These are phyloP conservation scores for Monodelphis domestica DNA, from an alignment of 2,797 vertebrate species.

Conservation along the genomic window DNA sequence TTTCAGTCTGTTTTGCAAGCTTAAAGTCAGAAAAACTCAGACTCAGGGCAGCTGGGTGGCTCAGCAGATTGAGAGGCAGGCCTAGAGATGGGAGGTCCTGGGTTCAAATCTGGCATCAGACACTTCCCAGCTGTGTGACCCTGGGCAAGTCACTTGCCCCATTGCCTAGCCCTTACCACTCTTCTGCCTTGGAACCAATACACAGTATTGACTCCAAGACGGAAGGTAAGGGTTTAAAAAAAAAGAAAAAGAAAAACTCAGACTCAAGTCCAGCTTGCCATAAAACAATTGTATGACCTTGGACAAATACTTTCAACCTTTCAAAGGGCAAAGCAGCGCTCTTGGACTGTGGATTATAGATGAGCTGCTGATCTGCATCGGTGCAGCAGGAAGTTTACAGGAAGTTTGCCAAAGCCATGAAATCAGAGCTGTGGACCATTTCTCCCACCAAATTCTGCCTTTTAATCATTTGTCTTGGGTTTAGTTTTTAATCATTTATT, in stretches of 20 bases:
- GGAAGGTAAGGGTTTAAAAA: too few species aligned
- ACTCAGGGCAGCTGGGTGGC: too few species aligned
- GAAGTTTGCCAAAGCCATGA: neutral
- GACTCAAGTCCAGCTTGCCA: neutral
- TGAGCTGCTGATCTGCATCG: neutral
- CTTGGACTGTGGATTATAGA: neutral
- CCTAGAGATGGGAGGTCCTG: too few species aligned
- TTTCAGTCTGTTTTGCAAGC: neutral
- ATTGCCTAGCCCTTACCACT: too few species aligned
- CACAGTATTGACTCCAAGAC: too few species aligned
- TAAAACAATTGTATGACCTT: neutral
- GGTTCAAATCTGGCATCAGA: too few species aligned
- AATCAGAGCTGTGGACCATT: neutral
- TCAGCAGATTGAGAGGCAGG: too few species aligned
- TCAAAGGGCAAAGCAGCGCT: neutral
- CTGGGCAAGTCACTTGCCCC: too few species aligned
- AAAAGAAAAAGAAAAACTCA: too few species aligned
- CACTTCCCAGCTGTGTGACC: too few species aligned
- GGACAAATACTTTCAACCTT: neutral
- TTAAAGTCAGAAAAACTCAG: neutral
- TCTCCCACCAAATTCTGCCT: neutral
- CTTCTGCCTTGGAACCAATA: too few species aligned
- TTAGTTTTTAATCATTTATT: neutral
- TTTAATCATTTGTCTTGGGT: neutral
- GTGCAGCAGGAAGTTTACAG: neutral